Evolutionary conservation across 1,140 invertebrate species (phyloP), one percentile per base, ranked within the genome.

Genomic region (Philaenus spumarius): DNA sequence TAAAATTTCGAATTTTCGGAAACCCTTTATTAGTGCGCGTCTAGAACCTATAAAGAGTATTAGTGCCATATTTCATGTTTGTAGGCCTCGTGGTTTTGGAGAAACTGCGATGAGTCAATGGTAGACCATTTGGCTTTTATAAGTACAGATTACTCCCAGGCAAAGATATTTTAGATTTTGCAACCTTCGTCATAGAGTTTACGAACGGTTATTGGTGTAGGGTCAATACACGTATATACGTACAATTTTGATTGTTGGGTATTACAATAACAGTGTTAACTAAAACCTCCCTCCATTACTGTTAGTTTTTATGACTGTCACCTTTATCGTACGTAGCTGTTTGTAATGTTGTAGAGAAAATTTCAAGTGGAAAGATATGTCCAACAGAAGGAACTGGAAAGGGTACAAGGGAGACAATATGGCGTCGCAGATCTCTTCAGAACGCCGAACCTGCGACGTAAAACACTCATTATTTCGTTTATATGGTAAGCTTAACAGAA

Each of bases 401-500:
- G 57, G 37, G 70, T 77, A 42, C 64, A 66, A 26, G 56, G 43
- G 11, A 61, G 61, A 52, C 55, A 62, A 12, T 75, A 76, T 54
- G 73, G 73, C n/a, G 65, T 78, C 2, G 50, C 67, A 24, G 74
- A 79, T 67, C 68, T 79, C 6, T 72, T 79, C 56, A 66, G 66
- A 46, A 75, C 74, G 1, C 75, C 74, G 54, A 77, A 78, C 63
- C 67, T 79, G 22, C 62, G 75, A 15, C 69, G 69, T 51, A 79
- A 79, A 64, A 77, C 77, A 3, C 51, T 77, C 5, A 73, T 79
- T 58, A 74, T 78, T 35, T 77, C 76, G 4, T 78, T 78, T 61
- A 77, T 79, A 40, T 79, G 77, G 77, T 78, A 68, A 64, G 59
- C 48, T 23, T 6, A 19, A 48, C 7, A 48, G 6, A 23, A 23